Percentiles rank a stretch among this genome's conserved stretches.
phyloP scores from a whole-genome alignment of 1,140 invertebrate genomes.

The Leptinotarsa defecta region DNA sequence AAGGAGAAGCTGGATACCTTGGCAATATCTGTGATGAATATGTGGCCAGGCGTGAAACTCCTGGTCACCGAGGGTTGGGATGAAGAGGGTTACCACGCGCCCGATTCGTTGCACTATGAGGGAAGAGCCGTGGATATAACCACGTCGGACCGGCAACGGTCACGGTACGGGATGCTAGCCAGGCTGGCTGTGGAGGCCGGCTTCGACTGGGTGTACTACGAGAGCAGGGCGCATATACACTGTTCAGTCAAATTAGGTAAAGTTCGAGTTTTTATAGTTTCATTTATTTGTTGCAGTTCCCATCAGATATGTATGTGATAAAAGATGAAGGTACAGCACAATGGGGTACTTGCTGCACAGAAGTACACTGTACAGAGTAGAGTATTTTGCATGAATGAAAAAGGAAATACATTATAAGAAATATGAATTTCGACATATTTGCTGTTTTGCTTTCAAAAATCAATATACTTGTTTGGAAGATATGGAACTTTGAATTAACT shows the following conservation, averaged over 20 bases:
- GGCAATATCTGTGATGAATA: slow-evolving; percentile 96
- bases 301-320: too few species aligned
- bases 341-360: too few species aligned
- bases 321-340: too few species aligned
- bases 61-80: slow-evolving; percentile 94
- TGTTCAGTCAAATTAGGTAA: slow-evolving; percentile 97
- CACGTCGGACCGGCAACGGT: slow-evolving; percentile 88
- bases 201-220: slow-evolving; percentile 98
- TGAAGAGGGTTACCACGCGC: slow-evolving; percentile 79
- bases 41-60: slow-evolving; percentile 92
- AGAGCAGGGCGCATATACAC: slow-evolving; percentile 92
- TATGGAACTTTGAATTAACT: too few species aligned
- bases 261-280: slow-evolving; percentile 38
- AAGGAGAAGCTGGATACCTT: slow-evolving; percentile 94
- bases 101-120: slow-evolving; percentile 91
- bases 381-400: too few species aligned
- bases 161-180: slow-evolving; percentile 95
- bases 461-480: too few species aligned
- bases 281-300: not conserved
- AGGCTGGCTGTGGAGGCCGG: slow-evolving; percentile 94
- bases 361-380: too few species aligned
- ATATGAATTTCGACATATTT: too few species aligned
- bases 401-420: too few species aligned
- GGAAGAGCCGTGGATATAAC: slow-evolving; percentile 94
- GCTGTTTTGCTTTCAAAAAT: too few species aligned